phyloP scores from a whole-genome alignment of 1,140 invertebrate species.

The Dinothrombium tinctorium region DNA sequence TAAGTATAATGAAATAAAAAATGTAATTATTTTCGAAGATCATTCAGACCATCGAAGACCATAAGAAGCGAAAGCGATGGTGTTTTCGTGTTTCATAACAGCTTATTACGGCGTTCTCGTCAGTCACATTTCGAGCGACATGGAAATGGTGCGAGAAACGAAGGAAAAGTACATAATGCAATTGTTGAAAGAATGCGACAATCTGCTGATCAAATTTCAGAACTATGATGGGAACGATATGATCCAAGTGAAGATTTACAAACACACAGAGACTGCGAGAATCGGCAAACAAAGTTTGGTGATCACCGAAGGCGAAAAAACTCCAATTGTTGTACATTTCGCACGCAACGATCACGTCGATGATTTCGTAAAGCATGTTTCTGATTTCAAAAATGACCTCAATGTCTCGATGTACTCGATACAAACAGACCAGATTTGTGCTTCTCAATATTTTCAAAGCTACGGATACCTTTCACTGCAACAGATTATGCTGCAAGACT shows the following conservation, averaged over 20 bases:
- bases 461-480: slow-evolving; percentile 86
- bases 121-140: too few species aligned
- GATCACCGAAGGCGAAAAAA: slow-evolving; percentile 11
- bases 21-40: too few species aligned
- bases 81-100: too few species aligned
- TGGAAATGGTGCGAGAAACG: too few species aligned
- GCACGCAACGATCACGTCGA: slow-evolving; percentile 2
- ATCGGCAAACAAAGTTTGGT: slow-evolving; percentile 12
- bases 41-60: too few species aligned
- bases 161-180: too few species aligned
- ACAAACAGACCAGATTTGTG: slow-evolving; percentile 85
- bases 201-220: slow-evolving; percentile 12
- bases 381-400: slow-evolving; percentile 15
- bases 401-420: slow-evolving; percentile 61
- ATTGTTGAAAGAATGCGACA: slow-evolving; percentile 14
- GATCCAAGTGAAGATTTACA: slow-evolving; percentile 12
- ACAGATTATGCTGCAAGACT: slow-evolving; percentile 99
- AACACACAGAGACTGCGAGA: slow-evolving; percentile 12
- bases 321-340: slow-evolving; percentile 10
- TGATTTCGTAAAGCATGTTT: slow-evolving; percentile 8
- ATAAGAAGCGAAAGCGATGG: too few species aligned
- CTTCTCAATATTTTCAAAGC: slow-evolving; percentile 68
- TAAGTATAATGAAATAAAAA: too few species aligned
- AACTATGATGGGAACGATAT: slow-evolving; percentile 4
- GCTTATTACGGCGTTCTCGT: too few species aligned